Conservation (phyloP, 2,113 vertebrate genomes). For the Vidua macroura region DNA sequence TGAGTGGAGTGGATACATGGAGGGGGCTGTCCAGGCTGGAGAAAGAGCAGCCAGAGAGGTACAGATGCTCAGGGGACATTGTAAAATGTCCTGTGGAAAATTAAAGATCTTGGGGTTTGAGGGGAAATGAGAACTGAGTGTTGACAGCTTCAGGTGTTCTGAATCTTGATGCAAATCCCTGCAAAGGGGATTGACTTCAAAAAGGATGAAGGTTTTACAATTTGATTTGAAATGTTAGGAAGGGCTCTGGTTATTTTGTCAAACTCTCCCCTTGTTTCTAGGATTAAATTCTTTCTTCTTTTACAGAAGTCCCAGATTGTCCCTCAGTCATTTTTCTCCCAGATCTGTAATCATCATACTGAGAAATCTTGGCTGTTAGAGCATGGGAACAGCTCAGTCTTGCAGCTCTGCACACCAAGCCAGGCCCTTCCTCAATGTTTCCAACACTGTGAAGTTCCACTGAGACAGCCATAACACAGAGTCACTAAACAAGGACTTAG, state of each 20-base stretch:
- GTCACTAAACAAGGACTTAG: background rate
- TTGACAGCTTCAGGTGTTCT: background rate
- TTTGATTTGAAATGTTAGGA: background rate
- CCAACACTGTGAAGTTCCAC: background rate
- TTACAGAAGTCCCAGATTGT: background rate
- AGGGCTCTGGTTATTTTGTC: background rate
- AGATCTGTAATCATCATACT: background rate
- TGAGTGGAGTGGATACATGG: constrained; percentile 98
- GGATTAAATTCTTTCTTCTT: background rate
- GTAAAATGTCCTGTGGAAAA: background rate
- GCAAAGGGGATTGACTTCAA: background rate
- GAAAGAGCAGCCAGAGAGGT: constrained; percentile 96
- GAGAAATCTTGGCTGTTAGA: background rate
- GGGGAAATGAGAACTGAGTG: background rate
- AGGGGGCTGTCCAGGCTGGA: constrained; percentile 92
- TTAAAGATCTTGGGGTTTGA: background rate
- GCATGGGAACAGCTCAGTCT: background rate
- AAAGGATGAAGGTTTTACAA: background rate
- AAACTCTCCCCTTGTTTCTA: background rate
- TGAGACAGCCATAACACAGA: background rate
- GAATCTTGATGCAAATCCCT: background rate
- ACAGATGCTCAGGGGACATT: background rate
- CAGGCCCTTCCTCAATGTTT: background rate
- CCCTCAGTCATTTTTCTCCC: background rate
- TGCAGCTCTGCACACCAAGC: background rate